Evolutionary conservation across 2,888 invertebrate genomes (phyloP).

Genomic region (Tyria jacobaeae): DNA sequence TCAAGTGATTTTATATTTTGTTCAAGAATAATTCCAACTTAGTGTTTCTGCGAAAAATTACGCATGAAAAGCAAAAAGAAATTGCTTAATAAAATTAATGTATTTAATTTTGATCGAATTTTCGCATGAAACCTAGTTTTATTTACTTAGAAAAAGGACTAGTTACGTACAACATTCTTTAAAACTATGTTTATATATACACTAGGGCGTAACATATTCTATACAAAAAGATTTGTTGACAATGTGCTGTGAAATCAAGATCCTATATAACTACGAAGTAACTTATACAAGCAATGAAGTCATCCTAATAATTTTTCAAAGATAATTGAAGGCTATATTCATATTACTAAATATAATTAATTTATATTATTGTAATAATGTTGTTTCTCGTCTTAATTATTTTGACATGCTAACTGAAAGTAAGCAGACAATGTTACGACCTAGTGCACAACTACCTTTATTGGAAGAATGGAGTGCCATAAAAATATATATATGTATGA

Average conservation of each 20-base stretch:
- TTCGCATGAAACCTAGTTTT: conserved; percentile 17
- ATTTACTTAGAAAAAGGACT: conserved; percentile 59
- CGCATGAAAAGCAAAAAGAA: background rate
- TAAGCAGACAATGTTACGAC: conserved; percentile 22
- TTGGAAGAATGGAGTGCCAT: conserved; percentile 32
- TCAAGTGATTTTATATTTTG: conserved; percentile 30
- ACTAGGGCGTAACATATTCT: conserved; percentile 26
- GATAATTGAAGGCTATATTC: background rate
- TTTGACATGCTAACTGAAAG: no score
- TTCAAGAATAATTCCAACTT: conserved; percentile 30
- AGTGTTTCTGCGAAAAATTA: conserved; percentile 9
- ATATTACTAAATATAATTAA: no score
- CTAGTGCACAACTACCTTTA: conserved; percentile 23
- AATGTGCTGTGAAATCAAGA: no score
- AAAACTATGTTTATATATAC: conserved; percentile 43
- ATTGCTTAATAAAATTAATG: background rate
- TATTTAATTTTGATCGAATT: conserved; percentile 2
- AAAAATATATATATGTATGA: conserved; percentile 20
- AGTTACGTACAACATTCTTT: conserved; percentile 66
- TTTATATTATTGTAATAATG: background rate
- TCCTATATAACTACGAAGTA: no score
- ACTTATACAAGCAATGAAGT: no score
- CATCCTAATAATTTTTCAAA: background rate
- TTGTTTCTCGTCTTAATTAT: background rate
- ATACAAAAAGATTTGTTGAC: no score